These are phyloP conservation scores for Piezodorus guildinii DNA, from an alignment of 1,140 invertebrate genomes.

Conservation along the genomic window DNA sequence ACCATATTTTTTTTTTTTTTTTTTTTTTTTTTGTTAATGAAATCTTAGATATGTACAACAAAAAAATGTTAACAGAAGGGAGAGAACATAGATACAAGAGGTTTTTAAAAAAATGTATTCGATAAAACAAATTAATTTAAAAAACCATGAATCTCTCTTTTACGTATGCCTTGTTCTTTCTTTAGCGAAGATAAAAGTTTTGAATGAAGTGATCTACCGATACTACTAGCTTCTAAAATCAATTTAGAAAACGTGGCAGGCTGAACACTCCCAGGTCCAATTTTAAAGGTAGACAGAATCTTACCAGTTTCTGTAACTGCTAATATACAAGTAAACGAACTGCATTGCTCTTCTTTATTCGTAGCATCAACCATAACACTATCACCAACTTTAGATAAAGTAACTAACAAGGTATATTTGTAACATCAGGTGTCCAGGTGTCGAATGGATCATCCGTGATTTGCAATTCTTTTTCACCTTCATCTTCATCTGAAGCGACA, in stretches of 20 bases:
- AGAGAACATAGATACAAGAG: background rate
- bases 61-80: background rate
- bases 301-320: slow-evolving; percentile 13
- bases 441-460: slow-evolving; percentile 16
- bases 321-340: slow-evolving; percentile 5
- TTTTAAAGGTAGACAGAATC: slow-evolving; percentile 8
- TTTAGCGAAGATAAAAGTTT: background rate
- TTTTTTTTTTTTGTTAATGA: too few relatives aligned
- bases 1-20: too few relatives aligned
- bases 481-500: background rate
- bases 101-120: background rate
- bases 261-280: slow-evolving; percentile 13
- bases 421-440: slow-evolving; percentile 18
- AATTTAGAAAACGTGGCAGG: slow-evolving; percentile 7
- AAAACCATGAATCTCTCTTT: slow-evolving; percentile 8
- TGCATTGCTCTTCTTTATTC: slow-evolving; percentile 17
- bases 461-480: slow-evolving; percentile 9
- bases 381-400: slow-evolving; percentile 15
- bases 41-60: too few relatives aligned
- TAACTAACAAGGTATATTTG: slow-evolving; percentile 16
- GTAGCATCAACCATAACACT: slow-evolving; percentile 14
- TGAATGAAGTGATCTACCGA: slow-evolving; percentile 5
- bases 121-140: slow-evolving; percentile 3
- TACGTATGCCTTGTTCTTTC: background rate
- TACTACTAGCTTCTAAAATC: slow-evolving; percentile 1